phyloP scores from a whole-genome alignment of 2,888 invertebrate genomes.

The Mylabris sibirica region DNA sequence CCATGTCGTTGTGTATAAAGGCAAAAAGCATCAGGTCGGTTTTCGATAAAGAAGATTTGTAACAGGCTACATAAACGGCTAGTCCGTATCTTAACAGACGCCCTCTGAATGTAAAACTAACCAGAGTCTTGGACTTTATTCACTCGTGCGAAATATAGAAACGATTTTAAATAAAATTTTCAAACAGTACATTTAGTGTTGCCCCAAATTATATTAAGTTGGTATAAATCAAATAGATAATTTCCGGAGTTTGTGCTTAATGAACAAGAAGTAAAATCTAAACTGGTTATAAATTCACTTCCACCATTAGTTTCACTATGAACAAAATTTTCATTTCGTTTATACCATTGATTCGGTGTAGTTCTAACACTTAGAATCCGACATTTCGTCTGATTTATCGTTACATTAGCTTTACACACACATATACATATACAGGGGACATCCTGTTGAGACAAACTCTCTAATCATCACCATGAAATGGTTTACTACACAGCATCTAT shows the following conservation, averaged over 20 bases:
- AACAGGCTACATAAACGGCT: conserved; percentile 44
- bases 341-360: conserved; percentile 23
- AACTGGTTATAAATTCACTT: conserved; percentile 29
- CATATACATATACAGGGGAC: too few relatives aligned
- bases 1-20: conserved; percentile 12
- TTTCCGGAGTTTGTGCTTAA: conserved; percentile 22
- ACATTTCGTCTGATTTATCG: conserved; percentile 37
- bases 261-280: conserved; percentile 33
- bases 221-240: background rate
- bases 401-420: conserved; percentile 36
- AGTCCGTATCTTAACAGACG: conserved; percentile 44
- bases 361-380: conserved; percentile 35
- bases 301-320: conserved; percentile 26
- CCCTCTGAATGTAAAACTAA: conserved; percentile 43
- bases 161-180: background rate
- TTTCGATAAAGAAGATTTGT: conserved; percentile 54
- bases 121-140: conserved; percentile 41
- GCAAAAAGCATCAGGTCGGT: conserved; percentile 47
- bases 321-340: conserved; percentile 25
- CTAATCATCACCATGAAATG: conserved; percentile 40
- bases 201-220: background rate
- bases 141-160: conserved; percentile 34
- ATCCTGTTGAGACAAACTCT: conserved; percentile 40
- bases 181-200: background rate
- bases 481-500: conserved; percentile 32